Conservation (phyloP, 53 echinoderm and acorn worm species). For the Echinarachnius parma region DNA sequence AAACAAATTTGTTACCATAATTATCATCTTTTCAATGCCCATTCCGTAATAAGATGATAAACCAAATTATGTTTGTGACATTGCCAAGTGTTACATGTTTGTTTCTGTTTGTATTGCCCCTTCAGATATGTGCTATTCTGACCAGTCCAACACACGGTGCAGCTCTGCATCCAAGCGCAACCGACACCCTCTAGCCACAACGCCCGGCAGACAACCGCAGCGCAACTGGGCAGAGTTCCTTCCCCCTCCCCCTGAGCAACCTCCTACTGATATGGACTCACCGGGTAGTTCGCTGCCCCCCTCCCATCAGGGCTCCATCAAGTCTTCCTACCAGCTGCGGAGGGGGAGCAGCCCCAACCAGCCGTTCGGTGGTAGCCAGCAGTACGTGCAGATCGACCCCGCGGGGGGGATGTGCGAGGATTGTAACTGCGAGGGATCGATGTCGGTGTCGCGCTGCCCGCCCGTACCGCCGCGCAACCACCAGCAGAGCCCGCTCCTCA, state of each 20-base stretch:
- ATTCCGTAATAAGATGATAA: too few relatives aligned
- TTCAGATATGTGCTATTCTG: slow-evolving; percentile 52
- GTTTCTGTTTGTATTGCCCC: background rate
- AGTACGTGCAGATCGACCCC: slow-evolving; percentile 38
- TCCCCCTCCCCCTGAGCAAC: slow-evolving; percentile 93
- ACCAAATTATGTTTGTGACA: background rate
- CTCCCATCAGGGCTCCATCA: slow-evolving; percentile 48
- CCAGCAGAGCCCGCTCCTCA: slow-evolving; percentile 43
- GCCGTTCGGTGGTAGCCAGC: background rate
- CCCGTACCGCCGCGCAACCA: slow-evolving; percentile 34
- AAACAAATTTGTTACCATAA: too few relatives aligned
- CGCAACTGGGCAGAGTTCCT: slow-evolving; percentile 92
- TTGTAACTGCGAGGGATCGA: slow-evolving; percentile 1
- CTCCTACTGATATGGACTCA: slow-evolving; percentile 81
- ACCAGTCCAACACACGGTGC: slow-evolving; percentile 51
- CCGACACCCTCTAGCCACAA: slow-evolving; percentile 34
- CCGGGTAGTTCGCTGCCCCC: slow-evolving; percentile 56
- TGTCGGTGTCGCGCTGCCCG: background rate
- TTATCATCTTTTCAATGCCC: too few relatives aligned
- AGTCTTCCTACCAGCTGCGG: slow-evolving; percentile 38
- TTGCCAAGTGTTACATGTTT: background rate
- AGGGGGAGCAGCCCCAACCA: slow-evolving; percentile 39
- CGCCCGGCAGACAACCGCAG: slow-evolving; percentile 36
- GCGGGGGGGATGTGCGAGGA: slow-evolving; percentile 32
- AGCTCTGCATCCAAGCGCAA: slow-evolving; percentile 33